Conservation (phyloP, 1,140 invertebrate genomes). For the Conus betulinus region DNA sequence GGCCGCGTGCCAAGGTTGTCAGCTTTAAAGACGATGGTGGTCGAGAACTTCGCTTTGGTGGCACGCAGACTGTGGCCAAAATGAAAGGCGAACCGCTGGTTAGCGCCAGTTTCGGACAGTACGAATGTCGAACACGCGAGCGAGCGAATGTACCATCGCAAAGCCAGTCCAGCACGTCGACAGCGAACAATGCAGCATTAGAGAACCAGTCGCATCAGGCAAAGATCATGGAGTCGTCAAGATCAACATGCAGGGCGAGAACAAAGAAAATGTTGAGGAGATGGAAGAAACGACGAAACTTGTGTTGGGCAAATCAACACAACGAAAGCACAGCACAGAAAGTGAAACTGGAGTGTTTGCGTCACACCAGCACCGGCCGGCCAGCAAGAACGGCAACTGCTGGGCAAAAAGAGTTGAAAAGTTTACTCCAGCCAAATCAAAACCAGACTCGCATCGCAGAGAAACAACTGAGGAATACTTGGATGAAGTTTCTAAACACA, state of each 20-base stretch:
- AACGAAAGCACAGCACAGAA: background rate
- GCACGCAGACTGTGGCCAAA: slow-evolving; percentile 63
- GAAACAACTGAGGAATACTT: slow-evolving; percentile 37
- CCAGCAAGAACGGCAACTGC: slow-evolving; percentile 13
- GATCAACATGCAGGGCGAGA: background rate
- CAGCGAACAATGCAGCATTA: slow-evolving; percentile 26
- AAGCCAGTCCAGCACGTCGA: slow-evolving; percentile 15
- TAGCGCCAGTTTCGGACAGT: slow-evolving; percentile 46
- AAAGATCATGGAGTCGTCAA: background rate
- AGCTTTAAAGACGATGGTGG: slow-evolving; percentile 66
- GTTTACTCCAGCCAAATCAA: background rate
- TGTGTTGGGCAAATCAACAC: background rate
- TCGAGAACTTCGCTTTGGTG: slow-evolving; percentile 73
- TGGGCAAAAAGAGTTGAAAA: slow-evolving; percentile 23
- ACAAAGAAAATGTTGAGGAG: slow-evolving; percentile 9
- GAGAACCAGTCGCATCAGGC: background rate
- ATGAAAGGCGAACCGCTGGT: slow-evolving; percentile 60
- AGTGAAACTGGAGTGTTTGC: background rate
- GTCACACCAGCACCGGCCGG: background rate
- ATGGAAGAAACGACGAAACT: slow-evolving; percentile 4
- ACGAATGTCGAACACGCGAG: slow-evolving; percentile 30
- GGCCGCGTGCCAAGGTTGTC: slow-evolving; percentile 47
- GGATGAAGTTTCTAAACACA: slow-evolving; percentile 29
- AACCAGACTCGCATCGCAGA: slow-evolving; percentile 15
- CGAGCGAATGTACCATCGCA: slow-evolving; percentile 31